Base-by-base conservation (phyloP, 2,113 vertebrate species). In the Passer montanus region DNA sequence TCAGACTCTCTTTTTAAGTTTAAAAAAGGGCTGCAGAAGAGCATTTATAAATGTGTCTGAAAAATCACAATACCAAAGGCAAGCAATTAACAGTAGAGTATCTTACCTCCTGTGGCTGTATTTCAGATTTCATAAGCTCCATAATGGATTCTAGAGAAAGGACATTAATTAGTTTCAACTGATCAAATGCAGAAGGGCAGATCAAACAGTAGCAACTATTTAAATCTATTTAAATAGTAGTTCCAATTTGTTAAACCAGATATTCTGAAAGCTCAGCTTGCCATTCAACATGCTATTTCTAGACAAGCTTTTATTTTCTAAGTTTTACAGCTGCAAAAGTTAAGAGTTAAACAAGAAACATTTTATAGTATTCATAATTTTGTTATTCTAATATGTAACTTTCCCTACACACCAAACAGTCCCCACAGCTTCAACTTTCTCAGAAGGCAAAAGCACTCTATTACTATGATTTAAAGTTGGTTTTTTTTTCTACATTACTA, bases 101-200 rank as follows among this genome's bases (percentile, higher is more conserved):
- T 89, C 97, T 98, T 98, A 99, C 99, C 99, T 99, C 98, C 93
- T 98, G 98, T 58, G 98, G 97, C 47, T 99, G 97, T 97, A 98
- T 96, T 84, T 99, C 98, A 69, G 96, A 97, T 94, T 98, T 97
- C 84, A 97, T 81, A 82, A 98, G 97, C 37, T 98, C 96, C 88
- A 97, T 94, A 59, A 97, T 82, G 86, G 93, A 86, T 75, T 96
- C 99, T 98, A 96, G 87, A 62, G 74, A 97, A 97, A 96, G 77
- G 44, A 96, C 24, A 70, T 81, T 92, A 85, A 77, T 92, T 93
- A 83, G 72, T 94, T 97, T 96, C 62, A 95, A 85, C 35, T 72
- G 39, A 94, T 84, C 53, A 91, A 76, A 87, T 49, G 11, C 73
- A 91, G 31, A 90, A 89, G 86, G 11, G 53, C 64, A 95, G 55